A percentile compares a stretch with the other conserved stretches of the same genome.
phyloP scores from a whole-genome alignment of 2,888 invertebrate genomes.

The Sminthurinus aureus region DNA sequence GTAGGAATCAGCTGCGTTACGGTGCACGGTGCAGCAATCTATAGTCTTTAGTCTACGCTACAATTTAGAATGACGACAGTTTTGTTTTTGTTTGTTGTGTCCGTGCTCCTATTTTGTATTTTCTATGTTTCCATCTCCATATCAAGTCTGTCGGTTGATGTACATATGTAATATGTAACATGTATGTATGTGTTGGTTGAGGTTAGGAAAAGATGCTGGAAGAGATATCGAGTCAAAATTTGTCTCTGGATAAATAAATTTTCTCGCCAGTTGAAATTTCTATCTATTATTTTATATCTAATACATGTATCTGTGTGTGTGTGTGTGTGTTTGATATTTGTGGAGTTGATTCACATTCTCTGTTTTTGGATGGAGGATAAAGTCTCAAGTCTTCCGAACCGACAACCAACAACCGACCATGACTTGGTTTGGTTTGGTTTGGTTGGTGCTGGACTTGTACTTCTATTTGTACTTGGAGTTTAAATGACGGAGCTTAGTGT shows the following conservation, averaged over 20 bases:
- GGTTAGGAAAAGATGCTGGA: not conserved
- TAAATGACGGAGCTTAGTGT: not conserved
- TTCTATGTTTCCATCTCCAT: no score
- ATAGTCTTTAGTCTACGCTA: no score
- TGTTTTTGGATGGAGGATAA: not conserved
- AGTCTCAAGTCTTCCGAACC: not conserved
- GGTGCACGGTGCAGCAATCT: no score
- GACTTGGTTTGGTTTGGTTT: not conserved
- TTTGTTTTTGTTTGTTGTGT: not conserved
- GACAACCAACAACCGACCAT: not conserved
- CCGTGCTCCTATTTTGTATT: not conserved
- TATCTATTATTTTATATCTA: not conserved
- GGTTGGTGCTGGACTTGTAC: no score
- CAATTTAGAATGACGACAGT: not conserved
- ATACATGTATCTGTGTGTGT: not conserved
- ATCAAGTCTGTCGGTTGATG: no score
- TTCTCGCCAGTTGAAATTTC: not conserved
- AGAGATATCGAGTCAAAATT: not conserved
- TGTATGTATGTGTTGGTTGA: not conserved
- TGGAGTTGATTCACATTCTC: no score
- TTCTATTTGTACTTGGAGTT: no score
- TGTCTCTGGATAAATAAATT: constrained; percentile 1
- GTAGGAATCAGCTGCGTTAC: not conserved
- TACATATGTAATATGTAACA: no score
- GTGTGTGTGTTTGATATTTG: not conserved